Conservation (phyloP, 2,888 invertebrate genomes). For the Andrena dorsata region DNA sequence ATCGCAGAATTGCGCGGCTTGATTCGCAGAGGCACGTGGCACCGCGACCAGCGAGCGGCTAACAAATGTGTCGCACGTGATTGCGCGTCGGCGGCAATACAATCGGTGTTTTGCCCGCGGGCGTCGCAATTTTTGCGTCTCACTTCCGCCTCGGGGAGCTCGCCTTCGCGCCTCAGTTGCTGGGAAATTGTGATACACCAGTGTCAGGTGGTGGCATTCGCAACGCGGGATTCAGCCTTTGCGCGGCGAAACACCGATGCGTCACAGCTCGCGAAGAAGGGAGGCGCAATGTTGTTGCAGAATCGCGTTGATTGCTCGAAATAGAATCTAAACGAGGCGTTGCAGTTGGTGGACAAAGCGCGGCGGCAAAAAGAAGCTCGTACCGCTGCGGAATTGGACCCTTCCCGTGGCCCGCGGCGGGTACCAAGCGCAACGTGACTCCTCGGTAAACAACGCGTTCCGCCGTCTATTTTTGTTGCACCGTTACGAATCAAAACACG, state of each 20-base stretch:
- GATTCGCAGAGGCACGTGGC: neutral
- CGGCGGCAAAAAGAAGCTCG: neutral
- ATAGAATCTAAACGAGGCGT: neutral
- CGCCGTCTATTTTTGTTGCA: slow-evolving; percentile 9
- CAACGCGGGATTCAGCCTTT: too few species aligned
- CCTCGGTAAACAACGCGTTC: slow-evolving; percentile 18
- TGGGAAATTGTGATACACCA: too few species aligned
- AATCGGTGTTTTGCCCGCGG: too few species aligned
- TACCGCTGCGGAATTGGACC: slow-evolving; percentile 3
- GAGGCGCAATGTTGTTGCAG: neutral
- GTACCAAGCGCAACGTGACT: slow-evolving; percentile 18
- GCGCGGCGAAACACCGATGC: too few species aligned
- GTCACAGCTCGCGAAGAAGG: too few species aligned
- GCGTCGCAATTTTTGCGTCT: too few species aligned
- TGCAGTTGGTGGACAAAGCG: neutral
- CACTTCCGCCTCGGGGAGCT: too few species aligned
- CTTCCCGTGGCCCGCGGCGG: slow-evolving; percentile 4
- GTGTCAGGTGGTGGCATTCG: too few species aligned
- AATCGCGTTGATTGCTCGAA: slow-evolving; percentile 1
- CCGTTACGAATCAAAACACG: slow-evolving; percentile 22
- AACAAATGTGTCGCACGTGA: neutral
- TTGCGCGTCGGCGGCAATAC: neutral
- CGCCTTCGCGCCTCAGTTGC: too few species aligned
- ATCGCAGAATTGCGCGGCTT: neutral
- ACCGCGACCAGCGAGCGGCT: neutral